phyloP scores from a whole-genome alignment of 2,888 invertebrate genomes.

The Drosophila yooni region DNA sequence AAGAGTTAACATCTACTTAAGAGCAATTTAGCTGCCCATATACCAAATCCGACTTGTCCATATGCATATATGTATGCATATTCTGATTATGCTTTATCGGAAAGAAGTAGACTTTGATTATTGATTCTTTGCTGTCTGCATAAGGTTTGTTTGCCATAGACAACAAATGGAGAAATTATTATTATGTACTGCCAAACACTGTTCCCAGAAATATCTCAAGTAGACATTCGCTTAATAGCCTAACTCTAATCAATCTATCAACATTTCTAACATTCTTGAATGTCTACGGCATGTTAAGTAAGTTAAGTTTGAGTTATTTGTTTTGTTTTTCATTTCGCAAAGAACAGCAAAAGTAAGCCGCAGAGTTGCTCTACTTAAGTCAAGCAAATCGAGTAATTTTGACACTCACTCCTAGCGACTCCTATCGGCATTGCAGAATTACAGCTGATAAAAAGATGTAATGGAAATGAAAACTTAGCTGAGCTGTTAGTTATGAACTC shows the following conservation, averaged over 20 bases:
- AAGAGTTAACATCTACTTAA: slow-evolving; percentile 48
- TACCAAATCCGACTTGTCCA: slow-evolving; percentile 10
- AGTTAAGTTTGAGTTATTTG: too few species aligned
- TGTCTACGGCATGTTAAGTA: background rate
- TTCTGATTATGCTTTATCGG: background rate
- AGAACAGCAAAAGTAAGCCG: too few species aligned
- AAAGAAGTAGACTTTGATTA: background rate
- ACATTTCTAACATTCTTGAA: background rate
- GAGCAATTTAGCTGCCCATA: slow-evolving; percentile 43
- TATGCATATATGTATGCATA: background rate
- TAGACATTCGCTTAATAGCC: background rate
- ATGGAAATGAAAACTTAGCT: background rate
- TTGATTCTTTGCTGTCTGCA: too few species aligned
- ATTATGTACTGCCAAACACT: background rate
- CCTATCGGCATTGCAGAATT: too few species aligned
- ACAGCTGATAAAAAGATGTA: too few species aligned
- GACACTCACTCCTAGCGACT: too few species aligned
- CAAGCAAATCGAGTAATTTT: too few species aligned
- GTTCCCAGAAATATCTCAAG: background rate
- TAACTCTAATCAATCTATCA: background rate
- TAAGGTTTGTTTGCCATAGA: background rate
- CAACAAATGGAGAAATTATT: slow-evolving; percentile 6
- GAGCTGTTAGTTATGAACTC: background rate
- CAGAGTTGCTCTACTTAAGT: too few species aligned
- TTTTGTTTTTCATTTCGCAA: too few species aligned